Evolutionary conservation across 2,113 vertebrate species (phyloP), one percentile per base, ranked within the genome.

Genomic region (Oenanthe melanoleuca): DNA sequence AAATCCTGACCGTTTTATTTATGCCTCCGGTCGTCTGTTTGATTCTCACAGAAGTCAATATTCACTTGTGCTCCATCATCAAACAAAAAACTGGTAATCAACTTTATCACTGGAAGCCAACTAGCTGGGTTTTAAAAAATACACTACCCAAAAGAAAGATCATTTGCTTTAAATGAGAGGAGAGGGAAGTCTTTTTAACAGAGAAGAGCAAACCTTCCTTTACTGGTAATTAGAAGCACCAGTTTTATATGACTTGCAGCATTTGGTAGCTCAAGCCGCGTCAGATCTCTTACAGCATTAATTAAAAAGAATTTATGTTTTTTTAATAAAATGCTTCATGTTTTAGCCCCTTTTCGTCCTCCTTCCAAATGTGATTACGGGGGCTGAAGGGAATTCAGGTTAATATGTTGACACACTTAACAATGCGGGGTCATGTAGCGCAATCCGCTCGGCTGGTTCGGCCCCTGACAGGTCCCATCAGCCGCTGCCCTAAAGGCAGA

Each of bases 351-450:
- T 97, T 97, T 96, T 93, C 92, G 97, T 97, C 97, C 96, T 96
- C 96, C 93, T 80, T 97, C 97, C 98, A 94, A 97, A 97, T 97
- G 97, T 96, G 97, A 97, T 98, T 97, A 96, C 88, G 97, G 98
- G 98, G 98, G 99, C 99, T 99, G 98, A 98, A 97, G 99, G 99
- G 99, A 99, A 99, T 99, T 99, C 99, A 98, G 99, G 99, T 99
- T 99, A 99, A 99, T 99, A 98, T 99, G 99, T 99, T 99, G 99
- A 99, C 99, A 99, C 98, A 98, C 98, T 99, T 98, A 99, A 99
- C 99, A 99, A 98, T 99, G 98, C 97, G 97, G 98, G 99, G 99
- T 99, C 99, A 98, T 98, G 99, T 98, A 97, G 98, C 98, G 94
- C 98, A 97, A 97, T 98, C 98, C 98, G 99, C 99, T 98, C 96